phyloP scores from a whole-genome alignment of 2,113 vertebrate species.

The Otus sunia region DNA sequence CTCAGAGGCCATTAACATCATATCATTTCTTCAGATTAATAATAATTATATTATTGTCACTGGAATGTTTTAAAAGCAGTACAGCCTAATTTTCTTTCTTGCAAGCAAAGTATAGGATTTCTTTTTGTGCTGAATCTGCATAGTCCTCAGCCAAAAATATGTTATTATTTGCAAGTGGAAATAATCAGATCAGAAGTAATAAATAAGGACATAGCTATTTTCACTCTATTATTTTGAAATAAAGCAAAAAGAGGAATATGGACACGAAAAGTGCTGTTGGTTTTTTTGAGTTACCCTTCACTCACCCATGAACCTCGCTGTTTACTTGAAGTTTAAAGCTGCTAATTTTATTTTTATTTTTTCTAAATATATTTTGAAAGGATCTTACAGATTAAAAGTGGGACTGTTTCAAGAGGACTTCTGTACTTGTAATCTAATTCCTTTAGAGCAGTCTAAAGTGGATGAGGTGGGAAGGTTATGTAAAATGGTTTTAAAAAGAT shows the following conservation, averaged over 20 bases:
- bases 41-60: slow-evolving; percentile 21
- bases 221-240: background rate
- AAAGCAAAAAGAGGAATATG: background rate
- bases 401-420: background rate
- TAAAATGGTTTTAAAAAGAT: background rate
- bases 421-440: background rate
- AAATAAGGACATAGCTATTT: background rate
- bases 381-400: background rate
- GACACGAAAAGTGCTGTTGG: background rate
- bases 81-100: background rate
- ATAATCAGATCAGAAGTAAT: background rate
- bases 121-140: slow-evolving; percentile 6
- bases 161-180: slow-evolving; percentile 12
- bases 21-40: slow-evolving; percentile 12
- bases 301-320: fast-evolving
- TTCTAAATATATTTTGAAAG: background rate
- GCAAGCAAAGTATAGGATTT: background rate
- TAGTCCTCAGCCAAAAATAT: background rate
- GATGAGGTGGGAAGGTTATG: background rate
- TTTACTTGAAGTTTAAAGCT: background rate
- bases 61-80: slow-evolving; percentile 9
- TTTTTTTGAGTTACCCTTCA: background rate
- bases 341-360: background rate
- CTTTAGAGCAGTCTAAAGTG: background rate
- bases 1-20: background rate